Conservation (phyloP, 2,113 vertebrate species). For the Pseudolaguvia tuberculata region DNA sequence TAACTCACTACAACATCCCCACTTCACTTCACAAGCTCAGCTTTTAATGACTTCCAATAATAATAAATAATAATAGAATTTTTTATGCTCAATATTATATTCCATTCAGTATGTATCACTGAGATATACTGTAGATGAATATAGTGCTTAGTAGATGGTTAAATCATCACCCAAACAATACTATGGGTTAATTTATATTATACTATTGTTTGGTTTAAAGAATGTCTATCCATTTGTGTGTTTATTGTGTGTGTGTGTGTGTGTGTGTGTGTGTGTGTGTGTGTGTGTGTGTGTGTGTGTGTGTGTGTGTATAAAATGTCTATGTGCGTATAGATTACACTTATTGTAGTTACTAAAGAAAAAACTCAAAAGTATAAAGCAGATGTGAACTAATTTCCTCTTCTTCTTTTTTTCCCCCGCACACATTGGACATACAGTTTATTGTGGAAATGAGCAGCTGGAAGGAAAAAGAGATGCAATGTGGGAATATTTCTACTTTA, state of each 20-base stretch:
- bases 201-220: neutral
- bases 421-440: neutral
- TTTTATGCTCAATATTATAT: no score
- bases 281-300: slow-evolving; percentile 29
- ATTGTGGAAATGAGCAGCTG: slow-evolving; percentile 16
- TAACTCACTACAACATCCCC: slow-evolving; percentile 30
- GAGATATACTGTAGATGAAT: no score
- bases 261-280: slow-evolving; percentile 21
- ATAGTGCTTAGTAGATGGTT: neutral
- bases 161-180: neutral
- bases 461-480: neutral
- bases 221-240: no score
- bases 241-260: slow-evolving; percentile 10
- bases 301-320: slow-evolving; percentile 3
- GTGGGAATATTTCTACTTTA: slow-evolving; percentile 18
- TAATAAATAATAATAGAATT: slow-evolving; percentile 10
- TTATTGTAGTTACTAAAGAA: neutral
- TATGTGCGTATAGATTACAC: neutral
- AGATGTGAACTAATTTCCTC: slow-evolving; percentile 9
- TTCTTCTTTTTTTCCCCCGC: neutral
- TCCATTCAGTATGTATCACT: no score
- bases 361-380: neutral
- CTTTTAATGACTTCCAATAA: slow-evolving; percentile 19
- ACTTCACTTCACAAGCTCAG: slow-evolving; percentile 25
- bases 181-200: neutral